phyloP scores from a whole-genome alignment of 2,888 invertebrate species.

The Euphydryas editha region DNA sequence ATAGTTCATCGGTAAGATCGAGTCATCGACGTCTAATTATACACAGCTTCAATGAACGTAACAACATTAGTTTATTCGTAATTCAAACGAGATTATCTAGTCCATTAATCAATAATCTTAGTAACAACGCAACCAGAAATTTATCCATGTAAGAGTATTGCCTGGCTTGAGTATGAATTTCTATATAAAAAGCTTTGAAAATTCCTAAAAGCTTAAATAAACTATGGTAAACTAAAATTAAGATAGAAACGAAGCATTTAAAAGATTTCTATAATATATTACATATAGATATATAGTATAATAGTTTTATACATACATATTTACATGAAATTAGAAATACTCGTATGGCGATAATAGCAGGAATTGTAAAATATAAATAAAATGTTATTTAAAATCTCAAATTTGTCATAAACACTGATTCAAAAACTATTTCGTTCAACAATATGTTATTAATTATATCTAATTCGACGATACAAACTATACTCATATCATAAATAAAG shows the following conservation, averaged over 20 bases:
- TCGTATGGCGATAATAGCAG: too few species aligned
- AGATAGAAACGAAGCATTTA: too few species aligned
- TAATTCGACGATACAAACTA: not conserved
- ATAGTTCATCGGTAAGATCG: conserved; percentile 10
- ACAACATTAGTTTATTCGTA: conserved; percentile 4
- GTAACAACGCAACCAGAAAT: too few species aligned
- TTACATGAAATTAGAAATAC: too few species aligned
- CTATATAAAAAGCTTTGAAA: not conserved
- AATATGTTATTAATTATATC: not conserved
- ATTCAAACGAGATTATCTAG: conserved; percentile 1
- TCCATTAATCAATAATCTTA: not conserved
- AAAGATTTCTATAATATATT: too few species aligned
- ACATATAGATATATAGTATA: too few species aligned
- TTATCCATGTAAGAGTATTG: too few species aligned
- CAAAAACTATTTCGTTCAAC: not conserved
- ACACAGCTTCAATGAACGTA: conserved; percentile 10
- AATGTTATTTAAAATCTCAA: too few species aligned
- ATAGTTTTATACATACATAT: too few species aligned
- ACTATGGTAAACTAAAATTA: too few species aligned
- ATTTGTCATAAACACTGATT: too few species aligned
- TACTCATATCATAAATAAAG: conserved; percentile 11
- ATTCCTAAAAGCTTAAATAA: not conserved
- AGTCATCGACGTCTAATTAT: conserved; percentile 18
- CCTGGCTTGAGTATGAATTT: not conserved
- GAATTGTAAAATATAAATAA: too few species aligned